Base-by-base conservation (phyloP, 2,888 invertebrate species). In the Ophraella communa region DNA sequence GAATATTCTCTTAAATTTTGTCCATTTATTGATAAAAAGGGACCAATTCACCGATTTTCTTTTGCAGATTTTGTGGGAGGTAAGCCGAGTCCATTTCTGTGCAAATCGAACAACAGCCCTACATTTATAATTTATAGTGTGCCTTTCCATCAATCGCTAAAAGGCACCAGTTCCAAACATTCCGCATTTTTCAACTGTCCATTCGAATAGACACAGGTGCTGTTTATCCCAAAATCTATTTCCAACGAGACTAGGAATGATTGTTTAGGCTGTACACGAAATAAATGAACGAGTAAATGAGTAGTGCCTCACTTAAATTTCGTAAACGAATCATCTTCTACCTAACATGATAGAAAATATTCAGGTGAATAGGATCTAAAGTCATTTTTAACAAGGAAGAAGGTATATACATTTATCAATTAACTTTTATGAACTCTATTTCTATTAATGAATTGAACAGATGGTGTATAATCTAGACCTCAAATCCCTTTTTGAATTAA, bases 151-250 rank as follows among this genome's bases (percentile, higher is more conserved):
- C 47, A 57, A 35, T 57, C 23, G 20, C 1, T 24, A 24, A 44
- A 27, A 18, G 27, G 47, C 45, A 33, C 49, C 21, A 57, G 57
- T 35, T 49, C 47, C 33, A 30, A 57, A 49, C 57, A 21, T 57
- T 57, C 33, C 35, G 47, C 47, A 57, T 57, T 57, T 57, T 57
- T 57, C 47, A 57, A 57, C 33, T 35, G 49, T 49, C 57, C 47
- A 23, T n/a, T 20, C 21, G 30, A 49, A 5, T 27, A 11, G 44
- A n/a, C 56, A 24, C 62, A 62, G 57, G 56, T 51, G 62, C 42
- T 21, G 20, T 62, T 51, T 30, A 62, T 62, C 39, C 55, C 39
- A 21, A 56, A 62, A 47, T 47, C 21, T 47, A 47, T 47, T 47
- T 21, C 8, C 21, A 2, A 5, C n/a, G 14, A 47, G 8, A 47